Percentiles rank a stretch among this genome's conserved stretches.
phyloP scores from a whole-genome alignment of 1,140 invertebrate species.

The Cydia splendana region DNA sequence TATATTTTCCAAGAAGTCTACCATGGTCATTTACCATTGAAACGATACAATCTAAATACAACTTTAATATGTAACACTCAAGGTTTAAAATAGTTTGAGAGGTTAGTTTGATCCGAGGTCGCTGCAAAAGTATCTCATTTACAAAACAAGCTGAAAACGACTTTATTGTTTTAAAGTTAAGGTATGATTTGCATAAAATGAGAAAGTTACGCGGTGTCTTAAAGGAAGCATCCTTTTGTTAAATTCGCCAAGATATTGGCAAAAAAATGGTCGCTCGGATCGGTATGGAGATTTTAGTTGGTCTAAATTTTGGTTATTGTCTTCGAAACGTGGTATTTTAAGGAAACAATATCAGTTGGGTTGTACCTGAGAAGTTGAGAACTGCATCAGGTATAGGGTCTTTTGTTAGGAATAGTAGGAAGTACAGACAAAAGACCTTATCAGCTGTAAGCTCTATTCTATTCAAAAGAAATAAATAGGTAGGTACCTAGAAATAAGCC shows the following conservation, averaged over 20 bases:
- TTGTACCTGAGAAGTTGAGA: background rate
- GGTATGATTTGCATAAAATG: background rate
- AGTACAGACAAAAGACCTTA: background rate
- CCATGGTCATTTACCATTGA: slow-evolving; percentile 33
- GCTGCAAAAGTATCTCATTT: slow-evolving; percentile 1
- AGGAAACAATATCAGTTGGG: background rate
- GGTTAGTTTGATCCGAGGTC: slow-evolving; percentile 11
- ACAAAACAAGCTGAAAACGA: background rate
- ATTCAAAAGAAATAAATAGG: too few relatives aligned
- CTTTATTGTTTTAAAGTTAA: background rate
- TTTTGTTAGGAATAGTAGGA: background rate
- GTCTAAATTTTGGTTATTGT: background rate
- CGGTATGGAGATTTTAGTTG: slow-evolving; percentile 26
- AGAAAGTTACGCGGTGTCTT: background rate
- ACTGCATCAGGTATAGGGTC: background rate
- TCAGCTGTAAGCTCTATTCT: background rate
- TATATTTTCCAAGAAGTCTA: slow-evolving; percentile 46
- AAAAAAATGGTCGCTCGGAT: slow-evolving; percentile 10
- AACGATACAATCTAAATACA: background rate
- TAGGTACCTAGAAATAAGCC: too few relatives aligned
- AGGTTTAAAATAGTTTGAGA: slow-evolving; percentile 16
- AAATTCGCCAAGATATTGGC: background rate
- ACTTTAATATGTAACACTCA: slow-evolving; percentile 3
- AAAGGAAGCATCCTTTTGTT: slow-evolving; percentile 28
- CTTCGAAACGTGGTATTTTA: background rate